These are phyloP conservation scores for Willowsia nigromaculata DNA, from an alignment of 2,888 invertebrate genomes.

Conservation along the genomic window DNA sequence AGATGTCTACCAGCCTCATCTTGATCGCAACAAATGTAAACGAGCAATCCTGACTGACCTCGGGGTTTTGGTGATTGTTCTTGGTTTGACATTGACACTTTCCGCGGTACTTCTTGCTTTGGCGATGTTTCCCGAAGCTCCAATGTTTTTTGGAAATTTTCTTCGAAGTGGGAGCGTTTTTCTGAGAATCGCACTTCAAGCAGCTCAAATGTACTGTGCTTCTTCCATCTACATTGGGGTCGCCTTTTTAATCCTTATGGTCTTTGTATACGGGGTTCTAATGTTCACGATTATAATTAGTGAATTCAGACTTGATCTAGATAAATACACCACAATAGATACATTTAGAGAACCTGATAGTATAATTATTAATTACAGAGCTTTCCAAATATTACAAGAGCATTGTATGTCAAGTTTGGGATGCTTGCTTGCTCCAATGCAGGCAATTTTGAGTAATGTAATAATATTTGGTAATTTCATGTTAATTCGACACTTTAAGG, in stretches of 20 bases:
- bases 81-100: neutral
- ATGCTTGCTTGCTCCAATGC: neutral
- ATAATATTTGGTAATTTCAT: neutral
- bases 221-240: neutral
- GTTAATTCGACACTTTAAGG: neutral
- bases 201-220: neutral
- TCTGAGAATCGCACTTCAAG: neutral
- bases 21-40: constrained; percentile 8
- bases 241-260: neutral
- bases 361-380: neutral
- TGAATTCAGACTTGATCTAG: neutral
- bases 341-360: neutral
- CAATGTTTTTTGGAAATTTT: neutral
- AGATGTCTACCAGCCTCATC: constrained; percentile 21
- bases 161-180: neutral
- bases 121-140: neutral
- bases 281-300: neutral
- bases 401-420: neutral
- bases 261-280: neutral
- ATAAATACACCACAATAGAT: neutral
- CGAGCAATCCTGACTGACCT: neutral
- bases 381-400: neutral
- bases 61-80: neutral
- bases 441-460: neutral
- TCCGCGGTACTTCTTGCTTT: neutral